phyloP scores from a whole-genome alignment of 2,797 vertebrate species.

The Merluccius polli region DNA sequence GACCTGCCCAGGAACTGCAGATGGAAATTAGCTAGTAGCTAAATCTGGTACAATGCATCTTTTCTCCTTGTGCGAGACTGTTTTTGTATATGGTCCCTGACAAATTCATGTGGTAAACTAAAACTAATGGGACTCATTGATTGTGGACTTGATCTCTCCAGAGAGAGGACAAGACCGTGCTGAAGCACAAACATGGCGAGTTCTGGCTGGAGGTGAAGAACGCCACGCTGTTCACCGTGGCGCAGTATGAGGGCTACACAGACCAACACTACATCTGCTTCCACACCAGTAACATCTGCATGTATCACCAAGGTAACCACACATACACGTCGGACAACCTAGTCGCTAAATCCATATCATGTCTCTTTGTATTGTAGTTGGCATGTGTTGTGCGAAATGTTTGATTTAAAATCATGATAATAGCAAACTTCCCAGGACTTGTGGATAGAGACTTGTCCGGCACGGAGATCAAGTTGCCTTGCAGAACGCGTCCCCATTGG shows the following conservation, averaged over 20 bases:
- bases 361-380: not conserved
- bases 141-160: constrained; percentile 42
- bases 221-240: constrained; percentile 88
- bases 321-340: not conserved
- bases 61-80: too few species aligned
- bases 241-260: constrained; percentile 90
- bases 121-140: constrained; percentile 2
- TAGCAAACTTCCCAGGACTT: constrained; percentile 68
- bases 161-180: constrained; percentile 77
- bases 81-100: too few species aligned
- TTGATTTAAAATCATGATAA: not conserved
- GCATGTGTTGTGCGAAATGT: not conserved
- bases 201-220: constrained; percentile 92
- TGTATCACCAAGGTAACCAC: constrained; percentile 90
- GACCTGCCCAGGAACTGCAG: too few species aligned
- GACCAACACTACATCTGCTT: constrained; percentile 96
- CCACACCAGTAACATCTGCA: constrained; percentile 83
- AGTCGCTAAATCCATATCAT: not conserved
- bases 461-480: constrained; percentile 82
- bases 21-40: too few species aligned
- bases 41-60: too few species aligned
- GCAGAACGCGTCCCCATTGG: constrained; percentile 86
- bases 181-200: constrained; percentile 88
- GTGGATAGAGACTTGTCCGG: constrained; percentile 76
- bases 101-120: too few species aligned